A percentile compares a stretch with the other conserved stretches of the same genome.
Evolutionary conservation across 1,140 invertebrate genomes (phyloP).

Genomic region (Armadillidium nasatum): DNA sequence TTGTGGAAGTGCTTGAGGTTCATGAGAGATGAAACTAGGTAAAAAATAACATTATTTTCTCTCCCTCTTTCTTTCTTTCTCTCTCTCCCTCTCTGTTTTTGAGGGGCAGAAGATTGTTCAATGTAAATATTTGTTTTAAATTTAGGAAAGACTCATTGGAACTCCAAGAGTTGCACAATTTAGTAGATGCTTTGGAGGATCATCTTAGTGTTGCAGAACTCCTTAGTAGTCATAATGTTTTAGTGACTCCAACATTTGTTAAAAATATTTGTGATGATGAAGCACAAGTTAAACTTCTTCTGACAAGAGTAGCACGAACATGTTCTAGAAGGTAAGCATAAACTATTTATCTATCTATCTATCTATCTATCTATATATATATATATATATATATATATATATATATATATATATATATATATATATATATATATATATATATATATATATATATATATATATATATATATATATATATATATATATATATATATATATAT

Average conservation of each 20-base stretch:
- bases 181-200: conserved; percentile 53
- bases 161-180: conserved; percentile 49
- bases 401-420: neutral
- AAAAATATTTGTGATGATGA: conserved; percentile 51
- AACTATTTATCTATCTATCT: too few species aligned
- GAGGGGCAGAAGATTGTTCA: too few species aligned
- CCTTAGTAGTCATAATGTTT: conserved; percentile 53
- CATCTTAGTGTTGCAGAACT: conserved; percentile 55
- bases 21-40: too few species aligned
- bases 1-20: too few species aligned
- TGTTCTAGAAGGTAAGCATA: conserved; percentile 54
- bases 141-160: conserved; percentile 18
- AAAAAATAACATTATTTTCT: too few species aligned
- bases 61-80: neutral
- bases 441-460: neutral
- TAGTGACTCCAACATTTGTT: conserved; percentile 53
- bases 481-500: neutral
- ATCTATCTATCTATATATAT: too few species aligned
- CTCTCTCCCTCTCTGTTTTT: neutral
- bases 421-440: neutral
- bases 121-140: neutral
- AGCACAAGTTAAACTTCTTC: conserved; percentile 52
- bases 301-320: conserved; percentile 55
- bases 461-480: neutral
- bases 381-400: neutral